Conservation (phyloP, 2,113 vertebrate genomes). For the Gyps fulvus region DNA sequence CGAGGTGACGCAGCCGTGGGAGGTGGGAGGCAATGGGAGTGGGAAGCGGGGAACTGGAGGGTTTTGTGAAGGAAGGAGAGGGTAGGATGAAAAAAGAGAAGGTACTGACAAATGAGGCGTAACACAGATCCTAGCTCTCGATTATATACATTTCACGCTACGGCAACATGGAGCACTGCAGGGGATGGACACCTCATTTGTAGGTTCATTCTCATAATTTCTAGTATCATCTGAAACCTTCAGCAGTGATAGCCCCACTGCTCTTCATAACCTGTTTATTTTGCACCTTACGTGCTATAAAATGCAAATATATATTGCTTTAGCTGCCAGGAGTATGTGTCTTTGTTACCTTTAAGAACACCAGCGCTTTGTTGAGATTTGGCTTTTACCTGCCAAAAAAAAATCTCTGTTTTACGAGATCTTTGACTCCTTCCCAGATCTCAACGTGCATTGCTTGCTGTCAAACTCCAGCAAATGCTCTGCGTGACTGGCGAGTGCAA, state of each 20-base stretch:
- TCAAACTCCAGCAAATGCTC: not conserved
- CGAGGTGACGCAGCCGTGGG: accelerated
- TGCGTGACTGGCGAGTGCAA: not conserved
- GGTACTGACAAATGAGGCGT: not conserved
- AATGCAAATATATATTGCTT: not conserved
- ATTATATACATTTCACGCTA: not conserved
- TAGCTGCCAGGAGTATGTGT: not conserved
- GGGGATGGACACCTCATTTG: not conserved
- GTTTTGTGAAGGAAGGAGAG: not conserved
- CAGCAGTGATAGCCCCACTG: not conserved
- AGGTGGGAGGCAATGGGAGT: not conserved
- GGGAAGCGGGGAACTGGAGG: not conserved
- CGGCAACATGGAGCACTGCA: not conserved
- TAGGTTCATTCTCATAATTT: not conserved
- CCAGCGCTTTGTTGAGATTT: not conserved
- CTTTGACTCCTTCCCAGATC: not conserved
- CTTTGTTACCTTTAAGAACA: not conserved
- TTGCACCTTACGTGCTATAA: not conserved
- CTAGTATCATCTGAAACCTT: not conserved
- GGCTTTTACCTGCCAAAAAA: not conserved
- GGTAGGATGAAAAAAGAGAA: not conserved
- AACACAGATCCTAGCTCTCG: not conserved
- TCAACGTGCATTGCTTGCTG: not conserved
- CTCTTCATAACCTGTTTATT: not conserved
- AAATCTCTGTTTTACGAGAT: not conserved